Conservation (phyloP, 2,797 vertebrate genomes). For the Aulostomus chinensis region DNA sequence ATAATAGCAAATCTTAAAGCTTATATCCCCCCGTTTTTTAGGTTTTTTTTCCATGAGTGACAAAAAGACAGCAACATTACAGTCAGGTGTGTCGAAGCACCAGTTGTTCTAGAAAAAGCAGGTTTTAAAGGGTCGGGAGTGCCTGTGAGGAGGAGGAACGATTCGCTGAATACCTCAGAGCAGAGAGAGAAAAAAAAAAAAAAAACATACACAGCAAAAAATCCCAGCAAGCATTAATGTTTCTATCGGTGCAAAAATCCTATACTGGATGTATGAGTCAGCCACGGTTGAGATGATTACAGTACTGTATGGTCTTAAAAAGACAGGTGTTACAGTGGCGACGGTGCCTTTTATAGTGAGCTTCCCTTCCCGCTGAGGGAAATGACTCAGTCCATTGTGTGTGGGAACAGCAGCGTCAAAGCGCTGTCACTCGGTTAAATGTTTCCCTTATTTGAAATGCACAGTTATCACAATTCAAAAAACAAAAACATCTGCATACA, state of each 20-base stretch:
- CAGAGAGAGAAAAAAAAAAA: background rate
- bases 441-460: constrained; percentile 22
- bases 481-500: constrained; percentile 27
- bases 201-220: background rate
- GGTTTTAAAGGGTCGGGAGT: constrained; percentile 53
- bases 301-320: constrained; percentile 31
- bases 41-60: constrained; percentile 10
- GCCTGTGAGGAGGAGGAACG: constrained; percentile 12
- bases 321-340: constrained; percentile 27
- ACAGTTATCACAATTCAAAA: constrained; percentile 7
- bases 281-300: constrained; percentile 43
- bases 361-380: constrained; percentile 15
- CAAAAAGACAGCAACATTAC: constrained; percentile 33
- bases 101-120: constrained; percentile 37
- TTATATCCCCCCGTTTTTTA: constrained; percentile 18
- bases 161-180: constrained; percentile 13
- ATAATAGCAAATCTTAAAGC: constrained; percentile 52
- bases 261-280: constrained; percentile 12
- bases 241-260: constrained; percentile 12
- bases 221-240: constrained; percentile 8
- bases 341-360: constrained; percentile 23
- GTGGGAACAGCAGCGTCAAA: constrained; percentile 7
- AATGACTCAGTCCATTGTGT: constrained; percentile 41
- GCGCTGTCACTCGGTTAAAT: constrained; percentile 10
- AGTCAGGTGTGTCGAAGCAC: constrained; percentile 66